These are phyloP conservation scores for Eospalax fontanierii DNA, from an alignment of 2,797 vertebrate genomes.

Conservation along the genomic window DNA sequence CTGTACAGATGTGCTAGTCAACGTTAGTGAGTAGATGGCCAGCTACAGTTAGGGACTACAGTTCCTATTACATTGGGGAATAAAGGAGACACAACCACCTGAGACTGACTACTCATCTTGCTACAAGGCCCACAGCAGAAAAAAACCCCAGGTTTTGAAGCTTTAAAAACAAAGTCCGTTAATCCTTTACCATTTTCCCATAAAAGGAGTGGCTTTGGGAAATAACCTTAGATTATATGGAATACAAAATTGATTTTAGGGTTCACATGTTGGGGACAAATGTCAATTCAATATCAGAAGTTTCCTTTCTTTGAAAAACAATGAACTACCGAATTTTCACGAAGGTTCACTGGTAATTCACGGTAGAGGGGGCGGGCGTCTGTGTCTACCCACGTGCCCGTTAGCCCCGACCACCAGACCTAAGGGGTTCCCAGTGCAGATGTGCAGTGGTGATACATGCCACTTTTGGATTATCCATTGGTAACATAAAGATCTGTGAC, in stretches of 20 bases:
- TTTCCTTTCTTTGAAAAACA: constrained; percentile 52
- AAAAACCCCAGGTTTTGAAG: too few species aligned
- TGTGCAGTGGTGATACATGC: background rate
- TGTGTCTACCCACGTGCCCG: accelerated
- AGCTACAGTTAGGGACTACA: constrained; percentile 54
- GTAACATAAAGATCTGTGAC: constrained; percentile 46
- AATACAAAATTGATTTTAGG: constrained; percentile 44
- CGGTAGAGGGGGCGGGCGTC: background rate
- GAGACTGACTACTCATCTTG: background rate
- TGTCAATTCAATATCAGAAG: background rate
- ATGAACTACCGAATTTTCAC: constrained; percentile 5
- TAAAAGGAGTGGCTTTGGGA: constrained; percentile 47
- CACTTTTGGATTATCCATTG: constrained; percentile 35
- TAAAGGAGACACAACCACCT: constrained; percentile 33
- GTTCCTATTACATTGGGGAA: background rate
- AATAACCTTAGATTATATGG: background rate
- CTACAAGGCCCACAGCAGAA: too few species aligned
- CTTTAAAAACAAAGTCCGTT: constrained; percentile 31
- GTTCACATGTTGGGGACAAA: constrained; percentile 25
- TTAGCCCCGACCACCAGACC: background rate
- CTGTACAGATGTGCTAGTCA: constrained; percentile 20
- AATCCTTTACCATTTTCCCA: constrained; percentile 36
- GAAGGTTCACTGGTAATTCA: constrained; percentile 22
- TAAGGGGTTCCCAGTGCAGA: background rate
- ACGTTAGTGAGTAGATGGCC: constrained; percentile 33